Conservation (phyloP, 2,113 vertebrate genomes). For the Pseudopodoces humilis region DNA sequence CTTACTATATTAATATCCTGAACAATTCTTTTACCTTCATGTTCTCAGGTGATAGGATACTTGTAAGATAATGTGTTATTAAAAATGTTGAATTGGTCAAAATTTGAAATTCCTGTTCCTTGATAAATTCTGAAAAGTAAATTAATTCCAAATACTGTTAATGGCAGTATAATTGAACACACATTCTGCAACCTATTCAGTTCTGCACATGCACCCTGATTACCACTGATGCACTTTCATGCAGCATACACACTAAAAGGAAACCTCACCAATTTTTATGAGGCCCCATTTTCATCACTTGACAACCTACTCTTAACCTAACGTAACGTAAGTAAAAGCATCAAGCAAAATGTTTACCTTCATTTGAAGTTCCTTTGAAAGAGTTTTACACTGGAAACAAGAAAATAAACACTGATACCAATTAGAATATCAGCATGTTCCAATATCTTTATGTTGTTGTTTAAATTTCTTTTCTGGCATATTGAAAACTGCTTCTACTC, state of each 20-base stretch:
- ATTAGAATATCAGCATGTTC: background rate
- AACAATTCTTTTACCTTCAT: background rate
- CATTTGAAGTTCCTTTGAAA: background rate
- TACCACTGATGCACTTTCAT: background rate
- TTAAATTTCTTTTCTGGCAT: background rate
- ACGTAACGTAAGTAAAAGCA: background rate
- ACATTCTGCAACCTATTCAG: background rate
- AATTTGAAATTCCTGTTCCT: background rate
- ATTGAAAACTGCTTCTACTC: slow-evolving; percentile 3
- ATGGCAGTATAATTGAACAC: background rate
- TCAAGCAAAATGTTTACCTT: background rate
- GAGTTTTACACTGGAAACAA: background rate
- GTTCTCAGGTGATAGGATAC: background rate
- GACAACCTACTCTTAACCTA: background rate
- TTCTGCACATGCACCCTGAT: background rate
- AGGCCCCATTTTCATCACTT: background rate
- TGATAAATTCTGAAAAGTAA: background rate
- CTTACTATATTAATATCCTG: background rate
- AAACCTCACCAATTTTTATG: background rate
- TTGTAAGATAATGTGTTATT: background rate
- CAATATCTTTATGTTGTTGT: background rate
- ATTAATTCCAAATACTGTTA: background rate
- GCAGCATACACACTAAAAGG: background rate
- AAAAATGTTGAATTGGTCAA: background rate
- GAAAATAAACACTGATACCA: slow-evolving; percentile 2